Conservation (phyloP, 1,140 invertebrate species). For the Ridgeia piscesae region DNA sequence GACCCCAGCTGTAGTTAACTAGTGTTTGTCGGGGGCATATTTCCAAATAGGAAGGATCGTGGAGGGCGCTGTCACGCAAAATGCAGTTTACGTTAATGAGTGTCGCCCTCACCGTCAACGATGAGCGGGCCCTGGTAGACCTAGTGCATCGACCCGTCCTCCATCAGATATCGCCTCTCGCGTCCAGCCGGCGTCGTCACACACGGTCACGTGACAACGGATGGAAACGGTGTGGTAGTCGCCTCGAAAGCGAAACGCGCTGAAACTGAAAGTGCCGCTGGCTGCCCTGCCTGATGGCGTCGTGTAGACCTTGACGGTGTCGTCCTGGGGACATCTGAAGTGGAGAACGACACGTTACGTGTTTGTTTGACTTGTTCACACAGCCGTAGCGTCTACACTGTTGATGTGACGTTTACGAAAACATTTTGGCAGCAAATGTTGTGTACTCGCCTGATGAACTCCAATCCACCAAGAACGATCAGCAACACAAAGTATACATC, state of each 20-base stretch:
- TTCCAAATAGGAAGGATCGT: too few species aligned
- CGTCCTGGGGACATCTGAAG: background rate
- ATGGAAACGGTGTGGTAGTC: constrained; percentile 22
- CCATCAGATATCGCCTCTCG: background rate
- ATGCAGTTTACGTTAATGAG: background rate
- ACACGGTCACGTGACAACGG: constrained; percentile 29
- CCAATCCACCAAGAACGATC: too few species aligned
- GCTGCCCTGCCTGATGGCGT: background rate
- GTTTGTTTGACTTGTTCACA: too few species aligned
- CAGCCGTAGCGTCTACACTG: too few species aligned
- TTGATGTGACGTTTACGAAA: too few species aligned
- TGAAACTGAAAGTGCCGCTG: background rate
- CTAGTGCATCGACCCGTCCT: background rate
- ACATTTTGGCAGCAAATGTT: too few species aligned
- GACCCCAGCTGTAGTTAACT: too few species aligned
- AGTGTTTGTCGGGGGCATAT: too few species aligned
- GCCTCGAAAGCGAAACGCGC: background rate
- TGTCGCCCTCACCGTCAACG: background rate
- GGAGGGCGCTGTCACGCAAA: too few species aligned
- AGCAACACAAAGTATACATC: too few species aligned
- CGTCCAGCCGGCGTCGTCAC: background rate
- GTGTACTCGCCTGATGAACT: too few species aligned
- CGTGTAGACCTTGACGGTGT: background rate
- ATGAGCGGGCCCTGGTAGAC: background rate
- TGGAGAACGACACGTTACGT: background rate